Evolutionary conservation across 2,797 vertebrate genomes (phyloP).

Genomic region (Rhadinocentrus ornatus): DNA sequence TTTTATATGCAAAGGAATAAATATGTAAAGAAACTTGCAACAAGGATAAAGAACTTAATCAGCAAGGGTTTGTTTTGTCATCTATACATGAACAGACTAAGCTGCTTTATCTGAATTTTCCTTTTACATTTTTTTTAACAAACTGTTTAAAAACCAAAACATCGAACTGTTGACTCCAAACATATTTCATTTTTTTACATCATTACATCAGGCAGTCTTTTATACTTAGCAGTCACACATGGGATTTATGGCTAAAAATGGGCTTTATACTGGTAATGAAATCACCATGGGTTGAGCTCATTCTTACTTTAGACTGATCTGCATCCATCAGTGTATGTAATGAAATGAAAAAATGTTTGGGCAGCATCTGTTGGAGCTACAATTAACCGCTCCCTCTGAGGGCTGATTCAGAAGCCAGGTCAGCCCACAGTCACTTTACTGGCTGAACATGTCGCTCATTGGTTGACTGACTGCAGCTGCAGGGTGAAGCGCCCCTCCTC

Average conservation of each 20-base stretch:
- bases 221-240: slow-evolving; percentile 44
- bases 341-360: slow-evolving; percentile 36
- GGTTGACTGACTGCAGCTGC: slow-evolving; percentile 70
- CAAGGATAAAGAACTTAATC: background rate
- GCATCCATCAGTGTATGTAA: slow-evolving; percentile 31
- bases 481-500: slow-evolving; percentile 63
- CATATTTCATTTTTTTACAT: slow-evolving; percentile 11
- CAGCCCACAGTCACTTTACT: slow-evolving; percentile 14
- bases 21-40: background rate
- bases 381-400: slow-evolving; percentile 28
- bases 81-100: background rate
- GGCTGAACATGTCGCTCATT: slow-evolving; percentile 22
- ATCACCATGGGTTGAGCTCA: slow-evolving; percentile 36
- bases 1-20: slow-evolving; percentile 9
- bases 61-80: background rate
- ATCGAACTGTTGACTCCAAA: slow-evolving; percentile 15
- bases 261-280: slow-evolving; percentile 45
- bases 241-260: slow-evolving; percentile 43
- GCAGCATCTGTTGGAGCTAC: slow-evolving; percentile 35
- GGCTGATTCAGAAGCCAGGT: slow-evolving; percentile 24
- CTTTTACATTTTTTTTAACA: background rate
- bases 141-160: background rate
- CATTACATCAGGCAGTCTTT: slow-evolving; percentile 39
- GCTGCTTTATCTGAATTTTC: background rate
- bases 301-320: slow-evolving; percentile 34